A percentile compares a stretch with the other conserved stretches of the same genome.
Conservation (phyloP, 2,113 vertebrate species). For the Gorsachius goisagi region DNA sequence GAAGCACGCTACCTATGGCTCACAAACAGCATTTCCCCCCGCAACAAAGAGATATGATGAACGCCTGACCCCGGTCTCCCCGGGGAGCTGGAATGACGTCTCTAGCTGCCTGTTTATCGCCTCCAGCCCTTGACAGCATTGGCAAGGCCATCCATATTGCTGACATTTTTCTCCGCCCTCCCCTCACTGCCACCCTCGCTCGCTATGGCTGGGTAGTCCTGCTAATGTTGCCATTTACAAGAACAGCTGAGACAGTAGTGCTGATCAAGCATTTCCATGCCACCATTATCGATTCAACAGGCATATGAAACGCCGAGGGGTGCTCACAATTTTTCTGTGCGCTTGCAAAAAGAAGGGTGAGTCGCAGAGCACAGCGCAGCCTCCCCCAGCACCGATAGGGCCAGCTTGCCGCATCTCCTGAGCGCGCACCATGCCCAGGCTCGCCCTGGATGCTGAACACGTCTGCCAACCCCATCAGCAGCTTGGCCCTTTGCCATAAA, state of each 20-base stretch:
- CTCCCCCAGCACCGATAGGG: neutral
- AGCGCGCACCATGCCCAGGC: neutral
- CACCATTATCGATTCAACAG: constrained; percentile 25
- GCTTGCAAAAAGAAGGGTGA: neutral
- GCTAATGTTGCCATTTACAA: constrained; percentile 7
- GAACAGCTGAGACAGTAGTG: constrained; percentile 29
- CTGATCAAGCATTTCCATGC: constrained; percentile 24
- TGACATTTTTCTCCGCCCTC: neutral
- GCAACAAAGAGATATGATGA: constrained; percentile 1
- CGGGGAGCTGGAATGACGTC: neutral
- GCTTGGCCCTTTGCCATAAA: constrained; percentile 71
- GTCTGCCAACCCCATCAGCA: constrained; percentile 69
- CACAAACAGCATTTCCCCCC: neutral
- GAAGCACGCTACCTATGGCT: neutral
- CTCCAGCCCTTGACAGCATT: constrained; percentile 40
- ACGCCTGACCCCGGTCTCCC: neutral
- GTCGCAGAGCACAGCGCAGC: neutral
- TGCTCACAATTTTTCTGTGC: neutral
- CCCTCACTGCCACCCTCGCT: neutral
- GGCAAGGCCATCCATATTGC: constrained; percentile 38
- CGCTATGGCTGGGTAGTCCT: neutral
- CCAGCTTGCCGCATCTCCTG: accelerated
- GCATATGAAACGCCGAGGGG: neutral
- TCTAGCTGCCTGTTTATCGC: constrained; percentile 21
- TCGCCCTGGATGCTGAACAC: constrained; percentile 61